Conservation (phyloP, 2,113 vertebrate genomes). For the Hystrix cristata region DNA sequence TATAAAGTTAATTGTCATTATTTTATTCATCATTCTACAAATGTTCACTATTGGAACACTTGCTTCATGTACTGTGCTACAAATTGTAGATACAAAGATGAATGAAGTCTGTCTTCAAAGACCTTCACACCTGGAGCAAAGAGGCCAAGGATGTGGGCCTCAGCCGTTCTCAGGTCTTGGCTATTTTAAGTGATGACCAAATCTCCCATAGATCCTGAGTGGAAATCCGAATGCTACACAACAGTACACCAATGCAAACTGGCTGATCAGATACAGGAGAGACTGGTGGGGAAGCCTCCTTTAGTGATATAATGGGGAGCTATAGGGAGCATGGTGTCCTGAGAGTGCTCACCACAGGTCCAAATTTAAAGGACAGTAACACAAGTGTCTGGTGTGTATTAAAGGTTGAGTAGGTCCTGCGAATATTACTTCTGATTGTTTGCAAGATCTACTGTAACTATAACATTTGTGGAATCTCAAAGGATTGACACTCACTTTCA, state of each 20-base stretch:
- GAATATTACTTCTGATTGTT: not conserved
- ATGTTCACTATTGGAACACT: not conserved
- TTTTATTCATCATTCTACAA: not conserved
- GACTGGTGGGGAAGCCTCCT: fast-evolving
- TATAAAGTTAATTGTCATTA: not conserved
- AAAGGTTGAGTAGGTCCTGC: not conserved
- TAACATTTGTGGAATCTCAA: not conserved
- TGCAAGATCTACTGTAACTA: not conserved
- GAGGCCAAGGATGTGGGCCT: fast-evolving
- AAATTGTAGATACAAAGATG: not conserved
- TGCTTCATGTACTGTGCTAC: fast-evolving
- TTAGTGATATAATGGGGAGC: not conserved
- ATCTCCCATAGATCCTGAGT: not conserved
- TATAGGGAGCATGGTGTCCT: fast-evolving
- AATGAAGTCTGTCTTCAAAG: not conserved
- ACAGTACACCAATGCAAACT: fast-evolving
- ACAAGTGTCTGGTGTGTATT: too few relatives aligned
- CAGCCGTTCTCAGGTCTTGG: not conserved
- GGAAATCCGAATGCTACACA: not conserved
- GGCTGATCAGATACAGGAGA: too few relatives aligned
- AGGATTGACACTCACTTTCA: not conserved
- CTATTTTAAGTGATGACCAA: not conserved
- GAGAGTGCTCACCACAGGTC: not conserved
- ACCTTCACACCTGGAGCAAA: too few relatives aligned
- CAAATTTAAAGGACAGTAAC: not conserved